Evolutionary conservation across 2,113 vertebrate genomes (phyloP).

Genomic region (Chionomys nivalis): DNA sequence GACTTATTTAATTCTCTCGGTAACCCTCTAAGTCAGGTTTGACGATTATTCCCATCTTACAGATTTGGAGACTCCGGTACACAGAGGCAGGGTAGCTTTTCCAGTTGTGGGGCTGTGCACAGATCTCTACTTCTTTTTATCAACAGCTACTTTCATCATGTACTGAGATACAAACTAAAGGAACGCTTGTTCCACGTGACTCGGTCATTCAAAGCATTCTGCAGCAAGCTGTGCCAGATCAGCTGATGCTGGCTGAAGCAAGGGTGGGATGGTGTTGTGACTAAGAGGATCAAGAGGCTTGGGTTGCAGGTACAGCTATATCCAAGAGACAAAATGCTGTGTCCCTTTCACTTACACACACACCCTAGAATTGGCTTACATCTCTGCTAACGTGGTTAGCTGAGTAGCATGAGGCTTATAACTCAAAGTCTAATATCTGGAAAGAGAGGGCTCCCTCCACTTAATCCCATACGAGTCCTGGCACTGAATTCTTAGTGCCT

Average conservation of each 20-base stretch:
- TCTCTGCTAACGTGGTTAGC: neutral
- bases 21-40: neutral
- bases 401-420: neutral
- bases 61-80: neutral
- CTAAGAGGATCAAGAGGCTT: neutral
- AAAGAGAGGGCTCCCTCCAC: neutral
- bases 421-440: neutral
- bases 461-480: neutral
- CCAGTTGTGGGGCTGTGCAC: accelerated
- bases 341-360: neutral
- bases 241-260: neutral
- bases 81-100: neutral
- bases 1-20: neutral
- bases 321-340: neutral
- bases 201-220: neutral
- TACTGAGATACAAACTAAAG: neutral
- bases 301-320: neutral
- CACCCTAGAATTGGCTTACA: neutral
- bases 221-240: neutral
- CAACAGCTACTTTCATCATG: neutral
- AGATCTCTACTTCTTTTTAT: neutral
- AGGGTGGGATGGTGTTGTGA: neutral
- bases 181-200: neutral
- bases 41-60: neutral
- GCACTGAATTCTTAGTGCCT: neutral